Conservation (phyloP, 2,113 vertebrate species). For the Melanocharis versteri region DNA sequence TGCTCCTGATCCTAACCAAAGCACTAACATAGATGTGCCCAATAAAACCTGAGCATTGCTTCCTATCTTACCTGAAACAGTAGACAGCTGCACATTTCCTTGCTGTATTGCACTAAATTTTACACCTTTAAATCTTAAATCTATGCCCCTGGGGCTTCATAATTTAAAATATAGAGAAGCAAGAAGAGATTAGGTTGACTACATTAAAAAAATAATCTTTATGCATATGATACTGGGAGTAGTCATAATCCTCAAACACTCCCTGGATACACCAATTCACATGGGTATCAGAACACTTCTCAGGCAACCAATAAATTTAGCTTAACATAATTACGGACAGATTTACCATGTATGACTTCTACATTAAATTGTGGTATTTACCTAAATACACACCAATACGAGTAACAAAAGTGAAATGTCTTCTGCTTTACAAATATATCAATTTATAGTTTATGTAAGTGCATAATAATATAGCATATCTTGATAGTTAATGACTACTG, state of each 20-base stretch:
- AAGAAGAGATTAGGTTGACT: neutral
- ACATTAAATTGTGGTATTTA: neutral
- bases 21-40: neutral
- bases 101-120: neutral
- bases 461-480: neutral
- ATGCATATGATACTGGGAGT: neutral
- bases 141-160: neutral
- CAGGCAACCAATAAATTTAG: neutral
- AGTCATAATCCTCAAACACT: neutral
- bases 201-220: neutral
- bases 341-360: neutral
- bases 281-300: neutral
- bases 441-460: neutral
- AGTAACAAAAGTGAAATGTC: neutral
- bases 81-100: neutral
- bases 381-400: neutral
- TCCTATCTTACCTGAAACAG: neutral
- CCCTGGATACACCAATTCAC: neutral
- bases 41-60: neutral
- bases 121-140: neutral
- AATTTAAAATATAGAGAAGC: neutral
- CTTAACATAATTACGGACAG: neutral
- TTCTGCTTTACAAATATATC: neutral
- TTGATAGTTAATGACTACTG: neutral
- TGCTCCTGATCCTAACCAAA: neutral